Base-by-base conservation (phyloP, 2,797 vertebrate genomes). In the Anomalospiza imberbis region DNA sequence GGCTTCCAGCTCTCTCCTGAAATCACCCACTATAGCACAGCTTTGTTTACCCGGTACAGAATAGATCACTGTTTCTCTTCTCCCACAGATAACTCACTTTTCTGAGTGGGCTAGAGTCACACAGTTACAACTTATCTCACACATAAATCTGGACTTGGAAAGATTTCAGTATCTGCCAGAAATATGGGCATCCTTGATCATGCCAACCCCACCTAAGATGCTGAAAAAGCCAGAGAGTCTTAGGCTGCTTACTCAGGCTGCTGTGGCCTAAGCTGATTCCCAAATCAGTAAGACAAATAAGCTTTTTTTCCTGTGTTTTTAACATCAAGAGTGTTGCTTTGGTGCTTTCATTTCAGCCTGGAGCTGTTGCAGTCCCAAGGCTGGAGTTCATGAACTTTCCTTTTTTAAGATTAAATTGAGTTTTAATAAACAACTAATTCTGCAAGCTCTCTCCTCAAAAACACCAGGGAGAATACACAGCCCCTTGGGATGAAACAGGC, bases 41-140 rank as follows among this genome's bases (percentile, higher is more conserved):
- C 83, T 96, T 93, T 96, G 94, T 94, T 95, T 96, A 96, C 77
- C 86, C 85, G 9, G 79, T 38, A 79, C 48, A 84, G 94, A 95
- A 94, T 94, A 91, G 88, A 96, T 87, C 77, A 65, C 91, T 84
- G 70, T 95, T 90, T 93, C 71, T 89, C 72, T 91, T 90, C 89
- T 93, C 91, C 87, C 89, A 92, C 92, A 94, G 74, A 93, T 88
- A 94, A 89, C 76, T 96, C 83, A 90, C 77, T 84, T 92, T 94
- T 93, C 93, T 92, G 91, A 93, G 92, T 93, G 89, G 92, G 91
- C 89, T 93, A 63, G 31, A 95, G 79, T 92, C 92, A 95, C 88
- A 95, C 45, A 81, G 73, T 90, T 94, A 88, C 45, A 93, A 96
- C 77, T 93, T 91, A 76, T 31, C 85, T 93, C 90, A 82, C 89